Percentiles rank a stretch among this genome's conserved stretches.
Evolutionary conservation across 2,113 vertebrate genomes (phyloP).

Genomic region (Apteryx owenii): DNA sequence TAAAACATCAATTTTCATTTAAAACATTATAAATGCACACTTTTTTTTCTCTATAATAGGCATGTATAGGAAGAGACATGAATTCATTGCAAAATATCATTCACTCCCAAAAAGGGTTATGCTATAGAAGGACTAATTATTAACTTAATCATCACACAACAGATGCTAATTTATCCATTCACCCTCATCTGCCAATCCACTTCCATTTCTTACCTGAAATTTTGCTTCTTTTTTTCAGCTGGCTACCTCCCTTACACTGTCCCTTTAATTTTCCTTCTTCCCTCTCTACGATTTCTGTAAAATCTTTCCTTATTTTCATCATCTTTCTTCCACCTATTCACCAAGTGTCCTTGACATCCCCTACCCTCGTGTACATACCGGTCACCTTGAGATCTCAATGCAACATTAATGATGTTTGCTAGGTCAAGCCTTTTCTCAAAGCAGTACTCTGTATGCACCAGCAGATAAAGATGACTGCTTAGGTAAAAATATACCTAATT

Average conservation of each 20-base stretch:
- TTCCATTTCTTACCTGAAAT: background rate
- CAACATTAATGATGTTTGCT: background rate
- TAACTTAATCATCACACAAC: background rate
- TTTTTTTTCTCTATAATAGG: no score
- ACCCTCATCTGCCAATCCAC: background rate
- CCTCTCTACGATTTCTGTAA: background rate
- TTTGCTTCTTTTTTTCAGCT: background rate
- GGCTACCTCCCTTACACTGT: background rate
- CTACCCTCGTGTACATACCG: background rate
- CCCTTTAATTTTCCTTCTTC: background rate
- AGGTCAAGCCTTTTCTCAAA: background rate
- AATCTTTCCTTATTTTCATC: background rate
- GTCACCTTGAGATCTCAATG: background rate
- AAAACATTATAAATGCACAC: no score
- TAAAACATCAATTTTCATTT: background rate
- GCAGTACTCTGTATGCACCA: background rate
- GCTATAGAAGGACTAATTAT: background rate
- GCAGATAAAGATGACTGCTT: background rate
- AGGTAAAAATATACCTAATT: background rate
- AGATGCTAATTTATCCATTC: background rate
- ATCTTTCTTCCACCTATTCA: background rate
- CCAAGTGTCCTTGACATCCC: background rate
- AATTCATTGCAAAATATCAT: background rate
- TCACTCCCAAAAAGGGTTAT: background rate
- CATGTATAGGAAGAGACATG: no score